Base-by-base conservation (phyloP, 2,888 invertebrate genomes). In the Uloborus plumipes region DNA sequence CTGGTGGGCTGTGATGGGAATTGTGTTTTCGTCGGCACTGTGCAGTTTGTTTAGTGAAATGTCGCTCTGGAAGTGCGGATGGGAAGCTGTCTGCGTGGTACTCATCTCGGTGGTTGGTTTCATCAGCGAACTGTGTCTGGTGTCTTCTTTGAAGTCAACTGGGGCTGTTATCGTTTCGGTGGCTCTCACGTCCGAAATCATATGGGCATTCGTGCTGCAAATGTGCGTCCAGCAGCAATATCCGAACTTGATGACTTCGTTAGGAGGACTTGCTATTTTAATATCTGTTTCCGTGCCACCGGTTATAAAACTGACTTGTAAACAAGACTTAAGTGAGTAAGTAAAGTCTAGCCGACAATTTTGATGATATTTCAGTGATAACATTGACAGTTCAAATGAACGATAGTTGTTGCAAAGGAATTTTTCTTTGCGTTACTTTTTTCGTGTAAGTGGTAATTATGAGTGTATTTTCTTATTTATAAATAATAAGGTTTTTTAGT, bases 141-240 rank as follows among this genome's bases (percentile, higher is more conserved):
- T 78, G 9, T 69, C 73, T 2, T 62, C 84, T n/a, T n/a, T 84
- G 18, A 77, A 78, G 16, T 65, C 67, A 13, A 72, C 72, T 1
- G 65, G 79, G 16, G 78, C 84, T 0, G 75, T 78, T 11, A 51
- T 74, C 7, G 74, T 84, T 2, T 84, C 84, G 6, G 65, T 78
- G 1, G 74, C 78, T 0, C 66, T 84, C 9, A 84, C 84, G 0
- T 65, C 78, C 2, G 84, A 84, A 58, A 84, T 84, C 11, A 20
- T 84, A 64, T 84, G 73, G 73, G 67, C 84, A 4, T 84, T 84
- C 51, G 1, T 84, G 2, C 51, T 84, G 11, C 84, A 84, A 66
- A 55, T 70, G 20, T 78, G 14, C 14, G 59, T 67, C 22, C 55
- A 51, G 50, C 26, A 51, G 26, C 65, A 70, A 49, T 51, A 26